phyloP scores from a whole-genome alignment of 2,888 invertebrate genomes.

The Pimpla rufipes region DNA sequence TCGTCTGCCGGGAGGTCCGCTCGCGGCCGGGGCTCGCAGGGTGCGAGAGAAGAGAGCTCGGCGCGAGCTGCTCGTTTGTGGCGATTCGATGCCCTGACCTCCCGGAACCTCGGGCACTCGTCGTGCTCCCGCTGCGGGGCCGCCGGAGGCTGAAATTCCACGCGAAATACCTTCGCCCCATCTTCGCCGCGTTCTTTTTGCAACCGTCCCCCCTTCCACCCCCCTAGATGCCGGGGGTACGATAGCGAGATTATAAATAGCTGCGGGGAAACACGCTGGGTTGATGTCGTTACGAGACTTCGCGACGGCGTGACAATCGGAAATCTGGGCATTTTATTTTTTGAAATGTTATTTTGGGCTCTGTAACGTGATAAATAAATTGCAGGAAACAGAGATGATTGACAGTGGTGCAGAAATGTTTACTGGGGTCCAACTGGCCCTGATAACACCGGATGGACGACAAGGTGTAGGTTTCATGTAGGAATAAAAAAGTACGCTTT shows the following conservation, averaged over 20 bases:
- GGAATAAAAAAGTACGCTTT: no score
- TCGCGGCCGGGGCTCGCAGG: constrained; percentile 38
- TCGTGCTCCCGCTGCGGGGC: constrained; percentile 31
- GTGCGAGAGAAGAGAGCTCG: constrained; percentile 37
- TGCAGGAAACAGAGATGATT: no score
- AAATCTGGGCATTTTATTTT: neutral
- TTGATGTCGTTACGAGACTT: constrained; percentile 2
- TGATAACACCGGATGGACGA: no score
- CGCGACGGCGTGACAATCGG: neutral
- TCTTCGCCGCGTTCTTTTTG: constrained; percentile 52
- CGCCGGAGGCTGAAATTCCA: constrained; percentile 61
- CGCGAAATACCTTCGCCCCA: constrained; percentile 60
- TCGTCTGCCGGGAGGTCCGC: constrained; percentile 63
- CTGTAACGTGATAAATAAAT: neutral
- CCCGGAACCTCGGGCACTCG: constrained; percentile 63
- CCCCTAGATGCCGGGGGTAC: constrained; percentile 20
- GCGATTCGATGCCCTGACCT: constrained; percentile 68
- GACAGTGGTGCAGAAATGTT: no score
- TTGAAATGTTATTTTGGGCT: neutral
- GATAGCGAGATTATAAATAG: constrained; percentile 50
- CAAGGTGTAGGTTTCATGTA: no score
- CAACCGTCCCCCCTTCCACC: neutral
- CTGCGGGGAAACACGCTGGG: constrained; percentile 6
- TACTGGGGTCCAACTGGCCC: no score
- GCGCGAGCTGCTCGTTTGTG: constrained; percentile 67